Evolutionary conservation across 2,797 vertebrate species (phyloP), one percentile per base, ranked within the genome.

Genomic region (Pseudochaenichthys georgianus): DNA sequence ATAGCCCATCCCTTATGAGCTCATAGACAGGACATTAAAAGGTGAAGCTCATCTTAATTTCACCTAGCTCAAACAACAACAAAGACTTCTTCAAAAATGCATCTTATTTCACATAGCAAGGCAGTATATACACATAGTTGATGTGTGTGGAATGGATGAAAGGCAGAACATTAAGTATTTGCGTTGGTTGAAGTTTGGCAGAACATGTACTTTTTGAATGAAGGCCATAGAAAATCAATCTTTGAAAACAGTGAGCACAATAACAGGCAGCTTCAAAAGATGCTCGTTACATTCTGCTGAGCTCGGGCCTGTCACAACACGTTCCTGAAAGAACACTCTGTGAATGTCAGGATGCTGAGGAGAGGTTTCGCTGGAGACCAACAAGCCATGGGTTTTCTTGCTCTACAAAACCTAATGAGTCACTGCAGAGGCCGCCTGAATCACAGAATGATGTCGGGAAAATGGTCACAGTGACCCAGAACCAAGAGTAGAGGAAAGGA

Each of bases 361-460:
- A 58, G 64, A 67, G 21, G 50, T 64, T 79, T 72, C 0, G 52
- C 60, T 54, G 16, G 17, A 3, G 61, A 77, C 77, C 70, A 86
- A 91, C 75, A 75, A 86, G 81, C 66, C 0, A n/a, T 68, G 83
- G 76, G 81, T 84, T 76, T 68, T 77, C 77, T 65, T 75, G 42
- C 64, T 43, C 59, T 0, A 23, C 19, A 74, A 69, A 82, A 64
- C n/a, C 10, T 59, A 3, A 70, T 11, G 68, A 81, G 61, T 78
- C 66, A 52, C 58, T 50, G 70, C 68, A 16, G 66, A 59, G 78
- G 81, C 75, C 83, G 81, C 75, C 83, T 66, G 54, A 79, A 86
- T 87, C 51, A 10, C 70, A 72, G 61, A 81, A 71, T 68, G 52
- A 2, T 64, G 28, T 28, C 70, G 58, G 68, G 45, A 60, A 28